phyloP scores from a whole-genome alignment of 2,797 vertebrate species.

The Enteromius treurensis region DNA sequence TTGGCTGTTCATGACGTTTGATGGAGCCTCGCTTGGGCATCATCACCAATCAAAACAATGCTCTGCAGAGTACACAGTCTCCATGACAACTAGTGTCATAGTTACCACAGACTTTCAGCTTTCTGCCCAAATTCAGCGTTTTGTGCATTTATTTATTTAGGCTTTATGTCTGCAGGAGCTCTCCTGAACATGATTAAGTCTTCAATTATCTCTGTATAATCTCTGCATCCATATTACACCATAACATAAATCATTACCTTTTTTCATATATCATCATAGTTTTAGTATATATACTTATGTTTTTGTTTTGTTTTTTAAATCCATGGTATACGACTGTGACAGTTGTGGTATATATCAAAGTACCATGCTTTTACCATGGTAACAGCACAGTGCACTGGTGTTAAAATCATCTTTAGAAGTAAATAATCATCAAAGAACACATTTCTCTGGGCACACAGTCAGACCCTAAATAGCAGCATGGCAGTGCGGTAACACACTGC shows the following conservation, averaged over 20 bases:
- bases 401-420: conserved; percentile 20
- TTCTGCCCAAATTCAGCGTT: conserved; percentile 44
- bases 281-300: background rate
- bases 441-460: conserved; percentile 12
- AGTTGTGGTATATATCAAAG: background rate
- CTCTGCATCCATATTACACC: background rate
- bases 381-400: background rate
- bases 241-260: background rate
- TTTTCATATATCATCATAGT: background rate
- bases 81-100: conserved; percentile 51
- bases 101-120: conserved; percentile 46
- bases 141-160: conserved; percentile 32
- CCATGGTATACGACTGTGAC: background rate
- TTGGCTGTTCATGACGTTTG: conserved; percentile 49
- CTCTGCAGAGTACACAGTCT: conserved; percentile 44
- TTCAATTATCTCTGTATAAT: background rate
- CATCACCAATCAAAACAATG: conserved; percentile 54
- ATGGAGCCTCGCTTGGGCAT: conserved; percentile 49
- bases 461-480: conserved; percentile 4
- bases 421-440: conserved; percentile 25
- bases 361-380: background rate
- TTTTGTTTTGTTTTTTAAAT: background rate
- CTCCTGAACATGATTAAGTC: background rate
- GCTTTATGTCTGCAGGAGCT: background rate
- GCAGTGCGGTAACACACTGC: conserved; percentile 8